These are phyloP conservation scores for Elanoides forficatus DNA, from an alignment of 2,113 vertebrate species.

Conservation along the genomic window DNA sequence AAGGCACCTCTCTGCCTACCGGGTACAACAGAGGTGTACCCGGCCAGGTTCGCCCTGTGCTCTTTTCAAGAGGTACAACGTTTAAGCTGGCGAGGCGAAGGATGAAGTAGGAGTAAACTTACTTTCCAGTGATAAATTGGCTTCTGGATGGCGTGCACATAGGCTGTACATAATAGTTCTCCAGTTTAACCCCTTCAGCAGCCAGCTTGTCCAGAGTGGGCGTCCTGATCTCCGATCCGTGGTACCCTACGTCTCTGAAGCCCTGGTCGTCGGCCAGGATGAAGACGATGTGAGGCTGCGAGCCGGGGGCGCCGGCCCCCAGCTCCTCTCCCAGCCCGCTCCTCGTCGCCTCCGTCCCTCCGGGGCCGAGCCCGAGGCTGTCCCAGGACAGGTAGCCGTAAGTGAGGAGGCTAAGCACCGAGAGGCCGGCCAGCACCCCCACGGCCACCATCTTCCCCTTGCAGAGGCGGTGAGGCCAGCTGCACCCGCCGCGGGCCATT, in stretches of 20 bases:
- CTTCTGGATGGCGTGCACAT: constrained; percentile 96
- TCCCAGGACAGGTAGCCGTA: constrained; percentile 81
- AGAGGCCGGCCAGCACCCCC: constrained; percentile 77
- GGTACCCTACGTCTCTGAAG: constrained; percentile 94
- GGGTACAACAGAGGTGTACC: neutral
- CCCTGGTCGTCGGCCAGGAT: constrained; percentile 96
- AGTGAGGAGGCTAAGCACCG: constrained; percentile 75
- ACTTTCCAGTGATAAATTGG: constrained; percentile 97
- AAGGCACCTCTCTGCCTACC: neutral
- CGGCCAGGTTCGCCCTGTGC: neutral
- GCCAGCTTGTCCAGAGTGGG: constrained; percentile 92
- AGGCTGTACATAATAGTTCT: constrained; percentile 98
- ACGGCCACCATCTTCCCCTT: constrained; percentile 69
- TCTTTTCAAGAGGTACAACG: neutral
- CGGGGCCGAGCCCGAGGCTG: constrained; percentile 39
- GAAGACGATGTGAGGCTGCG: constrained; percentile 91
- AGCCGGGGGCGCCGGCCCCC: constrained; percentile 13
- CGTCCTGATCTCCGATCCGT: constrained; percentile 94
- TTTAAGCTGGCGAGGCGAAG: neutral
- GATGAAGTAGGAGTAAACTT: constrained; percentile 46
- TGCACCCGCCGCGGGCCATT: constrained; percentile 49
- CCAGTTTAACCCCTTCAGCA: constrained; percentile 91
- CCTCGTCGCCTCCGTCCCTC: neutral
- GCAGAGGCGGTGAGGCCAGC: constrained; percentile 3
- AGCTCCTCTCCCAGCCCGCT: neutral